Evolutionary conservation across 1,140 invertebrate genomes (phyloP).

Genomic region (Glossosoma conforme): DNA sequence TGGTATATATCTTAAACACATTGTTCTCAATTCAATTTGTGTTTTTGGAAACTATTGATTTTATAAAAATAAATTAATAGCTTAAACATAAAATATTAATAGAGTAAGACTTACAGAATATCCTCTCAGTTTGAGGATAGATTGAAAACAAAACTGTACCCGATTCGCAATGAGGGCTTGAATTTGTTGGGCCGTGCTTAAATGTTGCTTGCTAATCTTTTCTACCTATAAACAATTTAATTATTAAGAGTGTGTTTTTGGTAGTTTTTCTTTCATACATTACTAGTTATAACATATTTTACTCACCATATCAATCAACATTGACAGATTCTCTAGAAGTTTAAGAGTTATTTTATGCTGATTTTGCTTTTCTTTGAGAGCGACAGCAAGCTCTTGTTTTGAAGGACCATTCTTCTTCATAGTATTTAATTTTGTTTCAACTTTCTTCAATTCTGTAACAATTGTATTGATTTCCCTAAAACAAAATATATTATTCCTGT

Average conservation of each 20-base stretch:
- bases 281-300: not conserved
- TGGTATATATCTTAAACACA: too few relatives aligned
- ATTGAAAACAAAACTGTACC: conserved; percentile 47
- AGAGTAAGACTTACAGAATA: conserved; percentile 43
- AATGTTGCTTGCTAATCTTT: conserved; percentile 35
- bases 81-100: not conserved
- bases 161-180: conserved; percentile 42
- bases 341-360: conserved; percentile 32
- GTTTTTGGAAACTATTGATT: conserved; percentile 6
- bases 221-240: conserved; percentile 36
- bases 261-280: not conserved
- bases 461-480: conserved; percentile 35
- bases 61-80: not conserved
- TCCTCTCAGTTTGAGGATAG: conserved; percentile 45
- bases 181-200: conserved; percentile 39
- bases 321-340: conserved; percentile 31
- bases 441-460: conserved; percentile 37
- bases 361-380: conserved; percentile 33
- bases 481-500: conserved; percentile 2
- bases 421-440: conserved; percentile 36
- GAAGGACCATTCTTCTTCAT: conserved; percentile 35
- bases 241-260: not conserved
- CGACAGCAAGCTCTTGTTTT: conserved; percentile 35
- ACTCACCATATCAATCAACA: conserved; percentile 34
- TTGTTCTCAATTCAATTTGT: too few relatives aligned